Evolutionary conservation across 2,113 vertebrate species (phyloP).

Genomic region (Podilymbus podiceps): DNA sequence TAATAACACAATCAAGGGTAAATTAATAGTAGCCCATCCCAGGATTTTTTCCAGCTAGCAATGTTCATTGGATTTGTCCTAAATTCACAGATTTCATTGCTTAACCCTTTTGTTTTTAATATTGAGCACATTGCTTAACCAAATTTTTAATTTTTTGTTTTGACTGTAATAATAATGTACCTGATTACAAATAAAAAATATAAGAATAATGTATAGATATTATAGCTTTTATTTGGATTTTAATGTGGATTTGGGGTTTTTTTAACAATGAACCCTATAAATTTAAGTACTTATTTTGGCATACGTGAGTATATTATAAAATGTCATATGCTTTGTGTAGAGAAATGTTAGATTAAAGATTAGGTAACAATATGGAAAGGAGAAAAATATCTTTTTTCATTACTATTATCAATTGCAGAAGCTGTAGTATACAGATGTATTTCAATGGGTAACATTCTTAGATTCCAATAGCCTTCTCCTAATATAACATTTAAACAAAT

Average conservation of each 20-base stretch:
- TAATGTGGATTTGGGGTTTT: neutral
- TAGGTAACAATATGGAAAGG: neutral
- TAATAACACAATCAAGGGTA: neutral
- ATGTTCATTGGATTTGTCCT: neutral
- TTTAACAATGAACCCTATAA: neutral
- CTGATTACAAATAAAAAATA: neutral
- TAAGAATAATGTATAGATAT: neutral
- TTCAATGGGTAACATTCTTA: neutral
- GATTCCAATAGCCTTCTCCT: neutral
- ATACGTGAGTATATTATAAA: neutral
- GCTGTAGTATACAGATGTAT: neutral
- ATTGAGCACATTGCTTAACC: neutral
- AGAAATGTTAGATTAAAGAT: neutral
- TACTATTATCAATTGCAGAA: neutral
- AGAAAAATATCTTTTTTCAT: neutral
- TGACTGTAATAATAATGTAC: neutral
- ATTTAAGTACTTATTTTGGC: neutral
- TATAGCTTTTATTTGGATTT: neutral
- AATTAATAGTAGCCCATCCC: neutral
- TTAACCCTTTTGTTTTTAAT: neutral
- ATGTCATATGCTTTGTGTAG: neutral
- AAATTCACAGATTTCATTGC: neutral
- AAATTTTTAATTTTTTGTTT: fast-evolving
- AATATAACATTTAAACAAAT: neutral
- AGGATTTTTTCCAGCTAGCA: neutral